Conservation (phyloP, 2,797 vertebrate species). For the Myotis vivesi region DNA sequence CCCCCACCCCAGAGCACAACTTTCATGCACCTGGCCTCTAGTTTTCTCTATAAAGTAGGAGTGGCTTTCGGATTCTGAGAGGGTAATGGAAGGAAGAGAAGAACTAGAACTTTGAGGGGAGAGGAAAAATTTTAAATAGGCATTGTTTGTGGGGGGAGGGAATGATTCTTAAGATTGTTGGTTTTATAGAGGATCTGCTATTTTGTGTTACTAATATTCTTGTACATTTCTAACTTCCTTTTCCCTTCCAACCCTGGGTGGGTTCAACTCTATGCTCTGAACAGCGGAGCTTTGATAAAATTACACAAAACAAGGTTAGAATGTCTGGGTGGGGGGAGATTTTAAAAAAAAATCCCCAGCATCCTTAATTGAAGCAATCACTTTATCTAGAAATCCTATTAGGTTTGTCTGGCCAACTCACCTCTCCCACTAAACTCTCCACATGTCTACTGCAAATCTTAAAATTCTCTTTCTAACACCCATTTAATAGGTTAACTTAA, state of each 20-base stretch:
- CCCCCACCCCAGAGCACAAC: no score
- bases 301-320: not conserved
- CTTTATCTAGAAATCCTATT: not conserved
- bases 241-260: not conserved
- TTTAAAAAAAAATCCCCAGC: not conserved
- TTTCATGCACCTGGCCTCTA: no score
- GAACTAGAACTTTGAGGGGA: not conserved
- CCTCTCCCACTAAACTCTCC: not conserved
- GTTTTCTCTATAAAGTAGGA: not conserved
- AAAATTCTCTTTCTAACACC: not conserved
- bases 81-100: not conserved
- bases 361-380: not conserved
- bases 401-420: not conserved
- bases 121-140: not conserved
- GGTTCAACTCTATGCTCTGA: not conserved
- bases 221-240: not conserved
- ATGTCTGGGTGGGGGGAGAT: not conserved
- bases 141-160: not conserved
- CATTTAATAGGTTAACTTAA: not conserved
- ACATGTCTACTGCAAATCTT: not conserved
- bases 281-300: not conserved
- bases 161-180: not conserved
- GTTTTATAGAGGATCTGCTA: not conserved
- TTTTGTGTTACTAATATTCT: not conserved
- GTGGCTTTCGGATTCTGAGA: not conserved